Base-by-base conservation (phyloP, 2,113 vertebrate species). In the Rostratula benghalensis region DNA sequence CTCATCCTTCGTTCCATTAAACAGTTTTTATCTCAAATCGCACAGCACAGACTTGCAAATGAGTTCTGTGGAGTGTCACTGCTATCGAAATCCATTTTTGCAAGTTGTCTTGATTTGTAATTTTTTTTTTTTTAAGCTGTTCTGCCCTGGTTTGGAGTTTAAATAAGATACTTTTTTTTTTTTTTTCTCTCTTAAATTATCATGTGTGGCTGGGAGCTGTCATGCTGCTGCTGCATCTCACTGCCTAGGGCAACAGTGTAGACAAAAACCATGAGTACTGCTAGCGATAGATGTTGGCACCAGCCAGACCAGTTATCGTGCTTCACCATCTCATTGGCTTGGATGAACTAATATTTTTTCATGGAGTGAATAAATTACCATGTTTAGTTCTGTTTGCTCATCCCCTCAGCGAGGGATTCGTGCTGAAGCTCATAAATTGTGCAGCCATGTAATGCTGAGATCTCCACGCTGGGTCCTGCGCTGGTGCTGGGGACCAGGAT, bases 271-370 rank as follows among this genome's bases (percentile, higher is more conserved):
- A 89, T 68, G 78, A 91, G 87, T 83, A 56, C 57, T 82, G 70
- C 84, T 89, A 93, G 84, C 9, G 6, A 87, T 79, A 73, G 91
- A 94, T 93, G 83, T 65, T 91, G 94, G 94, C 95, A 95, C 68
- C 69, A 89, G 77, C 65, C 91, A 79, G 89, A 64, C 93, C 93
- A 79, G 81, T 75, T 95, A 96, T 89, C 94, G 82, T 82, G 57
- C 46, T 96, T 74, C 80, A 43, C 88, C 86, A 59, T 90, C 88
- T 93, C 76, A 83, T 78, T 90, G 88, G 94, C 92, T 95, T 89
- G 86, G 60, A 81, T 90, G 86, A 96, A 87, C 83, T 96, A 93
- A 89, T 97, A 92, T 78, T 96, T 97, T 96, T 93, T 90, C 82
- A 74, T 45, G 53, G 43, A 56, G 24, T 31, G 87, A 96, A 95